phyloP scores from a whole-genome alignment of 2,113 vertebrate genomes.

The Suncus etruscus region DNA sequence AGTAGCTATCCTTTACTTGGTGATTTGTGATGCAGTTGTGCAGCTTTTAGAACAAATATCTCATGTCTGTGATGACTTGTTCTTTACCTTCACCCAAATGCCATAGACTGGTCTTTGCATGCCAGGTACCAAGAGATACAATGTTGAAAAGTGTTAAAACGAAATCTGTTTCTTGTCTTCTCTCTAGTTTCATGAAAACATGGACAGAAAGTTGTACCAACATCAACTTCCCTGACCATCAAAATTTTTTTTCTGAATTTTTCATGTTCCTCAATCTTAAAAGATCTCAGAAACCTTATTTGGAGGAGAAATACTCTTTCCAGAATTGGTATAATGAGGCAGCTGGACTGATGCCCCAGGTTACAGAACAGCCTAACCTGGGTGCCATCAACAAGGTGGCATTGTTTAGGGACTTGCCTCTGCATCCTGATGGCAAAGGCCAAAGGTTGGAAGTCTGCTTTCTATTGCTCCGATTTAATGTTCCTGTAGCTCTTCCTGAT shows the following conservation, averaged over 20 bases:
- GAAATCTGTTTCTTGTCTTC: background rate
- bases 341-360: background rate
- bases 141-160: background rate
- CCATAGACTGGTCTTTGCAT: background rate
- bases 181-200: background rate
- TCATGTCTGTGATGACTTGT: background rate
- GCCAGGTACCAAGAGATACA: background rate
- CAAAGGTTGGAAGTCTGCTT: background rate
- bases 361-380: background rate
- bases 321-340: background rate
- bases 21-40: slow-evolving; percentile 14
- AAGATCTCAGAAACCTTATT: background rate
- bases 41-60: background rate
- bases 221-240: background rate
- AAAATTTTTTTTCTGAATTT: background rate
- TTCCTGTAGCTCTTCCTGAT: rapidly evolving
- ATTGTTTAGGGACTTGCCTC: too few species aligned
- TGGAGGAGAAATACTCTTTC: background rate
- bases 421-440: background rate
- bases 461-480: background rate
- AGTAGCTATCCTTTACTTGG: background rate
- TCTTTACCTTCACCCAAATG: background rate
- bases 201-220: background rate
- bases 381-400: rapidly evolving
- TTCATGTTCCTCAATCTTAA: background rate